Evolutionary conservation across 1,140 invertebrate species (phyloP).

Genomic region (Aphaenogaster rudis): DNA sequence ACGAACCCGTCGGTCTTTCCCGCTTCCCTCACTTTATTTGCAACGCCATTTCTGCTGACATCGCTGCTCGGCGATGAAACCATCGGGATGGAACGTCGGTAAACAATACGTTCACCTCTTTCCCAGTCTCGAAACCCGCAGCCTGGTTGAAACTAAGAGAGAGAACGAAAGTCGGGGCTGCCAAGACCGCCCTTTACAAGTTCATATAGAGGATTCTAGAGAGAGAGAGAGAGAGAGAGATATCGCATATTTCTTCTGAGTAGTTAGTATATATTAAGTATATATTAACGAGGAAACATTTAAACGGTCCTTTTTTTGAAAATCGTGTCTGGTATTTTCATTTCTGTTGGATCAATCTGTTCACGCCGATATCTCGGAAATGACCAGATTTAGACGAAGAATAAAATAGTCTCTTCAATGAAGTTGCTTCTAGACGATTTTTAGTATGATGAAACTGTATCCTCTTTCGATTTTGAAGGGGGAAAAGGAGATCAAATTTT

Average conservation of each 20-base stretch:
- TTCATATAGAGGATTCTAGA: constrained; percentile 20
- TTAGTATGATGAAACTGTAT: neutral
- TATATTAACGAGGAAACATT: neutral
- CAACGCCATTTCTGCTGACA: constrained; percentile 79
- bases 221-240: no score
- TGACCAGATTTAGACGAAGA: neutral
- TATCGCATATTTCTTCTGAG: constrained; percentile 4
- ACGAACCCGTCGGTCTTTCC: constrained; percentile 64
- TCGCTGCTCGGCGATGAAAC: constrained; percentile 74
- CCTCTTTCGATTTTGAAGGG: neutral
- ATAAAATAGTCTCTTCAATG: neutral
- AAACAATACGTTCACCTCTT: constrained; percentile 81
- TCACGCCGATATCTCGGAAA: neutral
- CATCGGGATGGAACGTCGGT: constrained; percentile 79
- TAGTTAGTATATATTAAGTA: neutral
- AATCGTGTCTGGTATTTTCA: neutral
- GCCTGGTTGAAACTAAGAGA: constrained; percentile 36
- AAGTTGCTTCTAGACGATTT: neutral
- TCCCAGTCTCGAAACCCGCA: constrained; percentile 66
- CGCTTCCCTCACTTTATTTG: constrained; percentile 78
- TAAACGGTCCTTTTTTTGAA: neutral
- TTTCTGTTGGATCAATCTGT: neutral
- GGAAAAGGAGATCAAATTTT: neutral
- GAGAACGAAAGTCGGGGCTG: neutral
- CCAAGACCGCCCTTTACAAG: constrained; percentile 37